Evolutionary conservation across 2,888 invertebrate genomes (phyloP), one percentile per base, ranked within the genome.

Genomic region (Meta bourneti): DNA sequence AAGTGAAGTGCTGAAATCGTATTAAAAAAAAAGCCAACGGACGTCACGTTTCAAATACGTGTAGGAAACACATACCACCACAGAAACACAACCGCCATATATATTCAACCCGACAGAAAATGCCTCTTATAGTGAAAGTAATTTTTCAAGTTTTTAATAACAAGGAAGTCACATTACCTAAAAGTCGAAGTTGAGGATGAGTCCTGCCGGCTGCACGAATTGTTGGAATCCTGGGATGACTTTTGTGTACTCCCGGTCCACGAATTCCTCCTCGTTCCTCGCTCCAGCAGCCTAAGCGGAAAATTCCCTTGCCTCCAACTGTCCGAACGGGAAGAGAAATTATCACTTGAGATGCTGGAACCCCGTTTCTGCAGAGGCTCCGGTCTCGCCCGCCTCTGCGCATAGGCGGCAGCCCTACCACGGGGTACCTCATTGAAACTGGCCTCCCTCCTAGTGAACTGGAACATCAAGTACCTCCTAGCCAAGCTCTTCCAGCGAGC

Each of bases 141-240:
- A 34, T 34, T 34, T n/a, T 34, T 1, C 34, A 34, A 4, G 4
- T 34, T 34, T 34, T 34, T 34, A 34, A 34, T 34, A 34, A 2
- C 34, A 34, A 2, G 34, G 1, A 34, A 34, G 34, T 1, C 34
- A 34, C 34, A 34, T 34, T 84, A 85, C 92, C 98, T 96, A 97
- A 98, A 98, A 88, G 98, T 98, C 94, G 97, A 97, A 20, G 98
- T 98, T 0, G 98, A 98, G 0, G 98, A 98, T 16, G 98, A 98
- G 95, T 98, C 98, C 95, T 98, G 98, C 84, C 98, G 96, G 48
- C 98, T 98, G 94, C 97, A 98, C 79, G 98, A 98, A 93, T 98
- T 95, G 95, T 98, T 98, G 7, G 98, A 98, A 95, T 98, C 98
- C 95, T 98, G 98, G 13, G 98, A 98, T 0, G 98, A 97, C 95